These are phyloP conservation scores for Phasia obesa DNA, from an alignment of 2,888 invertebrate species.

Conservation along the genomic window DNA sequence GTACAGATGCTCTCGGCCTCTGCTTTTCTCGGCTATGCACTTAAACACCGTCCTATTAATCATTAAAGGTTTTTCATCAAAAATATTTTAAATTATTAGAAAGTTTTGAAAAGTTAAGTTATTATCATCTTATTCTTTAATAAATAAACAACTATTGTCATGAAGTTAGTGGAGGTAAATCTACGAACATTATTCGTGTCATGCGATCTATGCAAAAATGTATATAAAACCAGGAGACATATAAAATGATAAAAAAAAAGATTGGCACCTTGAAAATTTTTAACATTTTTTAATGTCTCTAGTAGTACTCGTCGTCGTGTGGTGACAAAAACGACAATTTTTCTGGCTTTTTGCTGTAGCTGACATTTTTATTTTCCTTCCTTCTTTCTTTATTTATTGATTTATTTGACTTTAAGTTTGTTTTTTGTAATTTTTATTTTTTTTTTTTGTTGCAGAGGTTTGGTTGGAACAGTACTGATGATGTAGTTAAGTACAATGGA, in stretches of 20 bases:
- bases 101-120: too few relatives aligned
- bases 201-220: slow-evolving; percentile 25
- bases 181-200: not conserved
- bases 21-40: too few relatives aligned
- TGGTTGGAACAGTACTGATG: slow-evolving; percentile 15
- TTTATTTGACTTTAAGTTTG: slow-evolving; percentile 60
- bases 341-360: slow-evolving; percentile 13
- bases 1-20: too few relatives aligned
- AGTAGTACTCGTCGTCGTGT: not conserved
- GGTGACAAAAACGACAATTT: slow-evolving; percentile 37
- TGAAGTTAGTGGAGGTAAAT: not conserved
- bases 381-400: slow-evolving; percentile 57
- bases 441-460: slow-evolving; percentile 1
- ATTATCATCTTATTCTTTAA: too few relatives aligned
- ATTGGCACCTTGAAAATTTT: slow-evolving; percentile 11
- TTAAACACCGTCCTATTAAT: too few relatives aligned
- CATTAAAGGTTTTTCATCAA: too few relatives aligned
- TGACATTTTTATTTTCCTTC: slow-evolving; percentile 22
- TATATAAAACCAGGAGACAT: not conserved
- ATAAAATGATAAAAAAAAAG: not conserved
- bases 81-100: too few relatives aligned
- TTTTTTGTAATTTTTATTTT: slow-evolving; percentile 29
- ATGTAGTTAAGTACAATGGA: not conserved
- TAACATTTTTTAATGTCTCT: slow-evolving; percentile 24
- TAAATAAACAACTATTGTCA: too few relatives aligned